Evolutionary conservation across 1,140 invertebrate species (phyloP).

Genomic region (Pseudomyrmex gracilis): DNA sequence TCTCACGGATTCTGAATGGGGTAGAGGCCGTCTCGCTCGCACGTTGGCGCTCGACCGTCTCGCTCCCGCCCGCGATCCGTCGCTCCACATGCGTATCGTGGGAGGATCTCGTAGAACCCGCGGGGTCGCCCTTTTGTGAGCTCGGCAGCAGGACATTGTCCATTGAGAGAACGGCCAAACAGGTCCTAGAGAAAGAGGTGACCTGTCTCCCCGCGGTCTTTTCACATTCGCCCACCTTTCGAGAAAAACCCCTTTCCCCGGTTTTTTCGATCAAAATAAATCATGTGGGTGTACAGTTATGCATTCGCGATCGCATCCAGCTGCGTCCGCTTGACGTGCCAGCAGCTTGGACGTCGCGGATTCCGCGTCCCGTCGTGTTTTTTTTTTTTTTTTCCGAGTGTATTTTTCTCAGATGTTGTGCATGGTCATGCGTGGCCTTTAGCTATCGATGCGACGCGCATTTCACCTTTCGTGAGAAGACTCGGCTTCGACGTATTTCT

Average conservation of each 20-base stretch:
- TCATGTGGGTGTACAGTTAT: conserved; percentile 82
- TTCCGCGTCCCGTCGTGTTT: conserved; percentile 14
- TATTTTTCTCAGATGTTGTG: conserved; percentile 24
- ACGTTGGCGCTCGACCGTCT: conserved; percentile 49
- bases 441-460: conserved; percentile 2
- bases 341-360: conserved; percentile 41
- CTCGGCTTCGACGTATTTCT: conserved; percentile 35
- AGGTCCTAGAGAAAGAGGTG: conserved; percentile 83
- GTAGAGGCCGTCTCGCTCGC: conserved; percentile 41
- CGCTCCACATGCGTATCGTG: conserved; percentile 85
- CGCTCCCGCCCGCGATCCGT: conserved; percentile 64
- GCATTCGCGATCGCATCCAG: conserved; percentile 53
- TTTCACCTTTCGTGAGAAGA: conserved; percentile 67
- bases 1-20: conserved; percentile 85
- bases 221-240: conserved; percentile 72
- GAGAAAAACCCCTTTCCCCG: conserved; percentile 81
- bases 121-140: conserved; percentile 72
- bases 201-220: conserved; percentile 80
- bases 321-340: conserved; percentile 36
- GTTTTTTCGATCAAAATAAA: conserved; percentile 84
- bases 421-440: conserved; percentile 57
- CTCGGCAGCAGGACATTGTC: conserved; percentile 84
- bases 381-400: not conserved
- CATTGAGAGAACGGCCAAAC: conserved; percentile 82
- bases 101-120: conserved; percentile 82